Conservation (phyloP, 2,888 invertebrate species). For the Dendrolimus houi region DNA sequence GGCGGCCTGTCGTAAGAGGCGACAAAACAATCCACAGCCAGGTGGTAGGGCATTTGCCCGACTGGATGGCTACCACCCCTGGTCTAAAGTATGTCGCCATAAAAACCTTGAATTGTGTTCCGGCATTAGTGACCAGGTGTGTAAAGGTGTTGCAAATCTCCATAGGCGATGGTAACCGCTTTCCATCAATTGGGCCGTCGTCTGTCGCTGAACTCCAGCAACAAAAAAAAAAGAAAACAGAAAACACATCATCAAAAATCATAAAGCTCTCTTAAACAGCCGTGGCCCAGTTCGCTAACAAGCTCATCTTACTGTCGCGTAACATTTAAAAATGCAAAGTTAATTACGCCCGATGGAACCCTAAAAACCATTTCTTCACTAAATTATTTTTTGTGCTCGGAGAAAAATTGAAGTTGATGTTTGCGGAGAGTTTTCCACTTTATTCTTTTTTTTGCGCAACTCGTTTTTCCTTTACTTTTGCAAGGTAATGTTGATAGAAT, state of each 20-base stretch:
- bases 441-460: neutral
- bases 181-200: no score
- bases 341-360: constrained; percentile 13
- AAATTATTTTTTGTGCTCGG: constrained; percentile 16
- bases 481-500: neutral
- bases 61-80: no score
- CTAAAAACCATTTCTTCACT: constrained; percentile 14
- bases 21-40: no score
- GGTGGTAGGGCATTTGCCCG: no score
- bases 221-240: neutral
- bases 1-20: no score
- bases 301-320: neutral
- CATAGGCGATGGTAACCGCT: no score
- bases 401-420: constrained; percentile 16
- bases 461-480: neutral
- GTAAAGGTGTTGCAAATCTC: no score
- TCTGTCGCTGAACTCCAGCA: no score
- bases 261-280: neutral
- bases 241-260: neutral
- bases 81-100: no score
- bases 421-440: neutral
- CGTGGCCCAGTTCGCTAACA: neutral
- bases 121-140: no score
- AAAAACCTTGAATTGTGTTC: no score
- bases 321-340: constrained; percentile 6